Base-by-base conservation (phyloP, 2,888 invertebrate species). In the Coecobrya sp. region DNA sequence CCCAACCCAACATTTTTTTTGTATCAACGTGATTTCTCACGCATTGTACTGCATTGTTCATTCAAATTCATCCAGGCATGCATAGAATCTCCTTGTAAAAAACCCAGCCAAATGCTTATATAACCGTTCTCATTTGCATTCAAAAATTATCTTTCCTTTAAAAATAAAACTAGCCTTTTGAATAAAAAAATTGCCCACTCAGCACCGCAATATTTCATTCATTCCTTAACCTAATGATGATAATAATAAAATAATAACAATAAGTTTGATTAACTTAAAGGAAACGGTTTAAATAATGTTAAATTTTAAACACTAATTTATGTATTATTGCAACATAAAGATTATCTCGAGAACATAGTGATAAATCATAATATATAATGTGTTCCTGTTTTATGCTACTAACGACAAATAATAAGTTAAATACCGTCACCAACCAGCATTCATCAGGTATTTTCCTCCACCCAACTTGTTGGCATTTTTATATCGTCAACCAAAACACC, bases 391-490 rank as follows among this genome's bases (percentile, higher is more conserved):
- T 70, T 13, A 27, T 55, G 30, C n/a, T 55, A 81, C 11, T 59
- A 49, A 11, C 76, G 27, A 16, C 52, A 52, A 27, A 42, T 59
- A 73, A 73, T 86, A 86, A 73, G 11, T 73, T 73, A 86, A 86
- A 73, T 86, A 86, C 86, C 86, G 73, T 73, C 86, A 87, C 76
- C 76, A 86, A 85, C 85, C n/a, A n/a, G 10, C 49, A 45, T 79
- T 42, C 49, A 76, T 79, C 79, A 79, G 79, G 79, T 79, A 79
- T 79, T 79, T 27, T 52, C 16, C 79, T 7, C 25, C 79, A 27
- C 0, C 16, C 22, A 16, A 7, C 7, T 27, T n/a, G 25, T 79
- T 52, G n/a, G 27, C 49, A 79, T 76, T 25, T 16, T 30, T 19
- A n/a, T 70, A 42, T 49, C 49, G 49, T 49, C 10, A 49, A 49